These are phyloP conservation scores for Euplexia lucipara DNA, from an alignment of 2,888 invertebrate species.

Conservation along the genomic window DNA sequence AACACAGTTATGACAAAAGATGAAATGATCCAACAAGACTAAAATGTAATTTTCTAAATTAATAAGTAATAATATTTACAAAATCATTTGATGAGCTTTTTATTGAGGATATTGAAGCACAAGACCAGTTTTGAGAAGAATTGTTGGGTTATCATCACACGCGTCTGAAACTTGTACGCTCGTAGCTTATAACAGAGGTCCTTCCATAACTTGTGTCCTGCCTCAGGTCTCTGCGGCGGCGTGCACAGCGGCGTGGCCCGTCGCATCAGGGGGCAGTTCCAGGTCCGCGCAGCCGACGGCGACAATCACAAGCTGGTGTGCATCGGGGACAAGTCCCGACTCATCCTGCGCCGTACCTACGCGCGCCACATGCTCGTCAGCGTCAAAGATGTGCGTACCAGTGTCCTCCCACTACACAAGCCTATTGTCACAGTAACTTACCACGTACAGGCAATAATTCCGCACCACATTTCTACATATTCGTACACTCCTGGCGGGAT, in stretches of 20 bases:
- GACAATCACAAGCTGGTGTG: slow-evolving; percentile 90
- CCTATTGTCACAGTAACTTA: neutral
- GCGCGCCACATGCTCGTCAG: slow-evolving; percentile 90
- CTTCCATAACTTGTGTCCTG: neutral
- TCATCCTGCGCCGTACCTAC: slow-evolving; percentile 88
- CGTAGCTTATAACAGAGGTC: neutral
- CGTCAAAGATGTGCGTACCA: slow-evolving; percentile 89
- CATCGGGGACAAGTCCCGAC: slow-evolving; percentile 94
- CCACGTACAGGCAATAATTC: neutral
- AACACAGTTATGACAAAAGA: neutral
- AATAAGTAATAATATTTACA: too few relatives aligned
- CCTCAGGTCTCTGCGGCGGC: slow-evolving; percentile 94
- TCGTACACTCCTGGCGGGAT: too few relatives aligned
- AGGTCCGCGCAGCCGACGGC: slow-evolving; percentile 71
- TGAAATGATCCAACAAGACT: neutral
- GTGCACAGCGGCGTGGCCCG: slow-evolving; percentile 93
- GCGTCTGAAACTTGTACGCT: neutral
- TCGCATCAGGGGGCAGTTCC: slow-evolving; percentile 88
- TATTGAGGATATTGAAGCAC: too few relatives aligned
- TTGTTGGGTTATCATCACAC: slow-evolving; percentile 3
- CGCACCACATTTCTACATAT: too few relatives aligned
- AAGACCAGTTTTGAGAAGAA: too few relatives aligned
- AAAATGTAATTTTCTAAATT: too few relatives aligned
- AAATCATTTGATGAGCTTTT: too few relatives aligned
- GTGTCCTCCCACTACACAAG: neutral